Base-by-base conservation (phyloP, 2,113 vertebrate genomes). In the Pycnonotus jocosus region DNA sequence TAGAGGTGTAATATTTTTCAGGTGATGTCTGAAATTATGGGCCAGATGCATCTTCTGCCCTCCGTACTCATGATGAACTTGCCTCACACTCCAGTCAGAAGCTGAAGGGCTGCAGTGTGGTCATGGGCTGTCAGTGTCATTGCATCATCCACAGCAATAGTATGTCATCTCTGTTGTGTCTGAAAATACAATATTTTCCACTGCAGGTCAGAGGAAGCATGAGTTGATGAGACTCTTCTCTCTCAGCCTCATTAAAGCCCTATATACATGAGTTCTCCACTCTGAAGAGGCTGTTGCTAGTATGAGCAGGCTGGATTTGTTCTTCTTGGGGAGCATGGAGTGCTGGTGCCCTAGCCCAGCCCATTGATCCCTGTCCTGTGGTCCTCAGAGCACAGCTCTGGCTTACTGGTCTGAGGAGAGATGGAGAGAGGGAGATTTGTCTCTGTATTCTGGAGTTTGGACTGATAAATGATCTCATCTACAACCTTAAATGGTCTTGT, bases 391-490 rank as follows among this genome's bases (percentile, higher is more conserved):
- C 28, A 44, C 37, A 70, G 47, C 64, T 74, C 33, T 57, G 51
- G 37, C 68, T 92, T 73, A 33, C 66, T 91, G 54, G 37, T 66
- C 53, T 25, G 19, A 30, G 54, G n/a, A 56, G 56, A 73, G 47
- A 62, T 45, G 60, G 60, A 62, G 40, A 31, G 54, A 66, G n/a
- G 44, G 83, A 92, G 51, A 81, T 96, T 71, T 86, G 78, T 84
- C 73, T 92, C 69, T 95, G n/a, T 78, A 51, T 44, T 81, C 37
- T 1, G 33, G 79, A 91, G 70, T 80, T 28, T 17, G 66, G 83
- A 58, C 93, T 97, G 97, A 97, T 94, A 95, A 96, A 97, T 96
- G 37, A 97, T 93, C 91, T 97, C 84, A 97, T 95, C 95, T 88
- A 30, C 79, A 96, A 90, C 71, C 88, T 81, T 92, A 97, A 98